Evolutionary conservation across 2,797 vertebrate species (phyloP).

Genomic region (Oreochromis grahami): DNA sequence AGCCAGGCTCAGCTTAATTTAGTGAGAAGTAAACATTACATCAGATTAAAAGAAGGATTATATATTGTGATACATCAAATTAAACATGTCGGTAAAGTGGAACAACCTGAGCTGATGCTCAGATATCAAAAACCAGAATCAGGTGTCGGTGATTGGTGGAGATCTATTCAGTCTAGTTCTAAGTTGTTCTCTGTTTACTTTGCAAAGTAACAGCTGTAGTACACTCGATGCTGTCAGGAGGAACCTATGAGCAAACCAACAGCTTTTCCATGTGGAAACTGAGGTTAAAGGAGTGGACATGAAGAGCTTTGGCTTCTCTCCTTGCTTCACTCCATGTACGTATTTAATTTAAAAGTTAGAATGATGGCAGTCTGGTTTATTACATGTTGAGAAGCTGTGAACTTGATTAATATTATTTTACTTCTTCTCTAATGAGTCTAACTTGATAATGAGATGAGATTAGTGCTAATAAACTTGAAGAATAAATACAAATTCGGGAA

Average conservation of each 20-base stretch:
- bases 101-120: rapidly evolving
- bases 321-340: neutral
- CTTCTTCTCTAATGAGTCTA: neutral
- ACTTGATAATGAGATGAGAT: neutral
- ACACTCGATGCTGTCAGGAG: rapidly evolving
- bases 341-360: neutral
- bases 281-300: neutral
- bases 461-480: neutral
- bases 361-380: neutral
- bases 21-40: neutral
- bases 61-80: neutral
- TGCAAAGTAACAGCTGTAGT: neutral
- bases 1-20: neutral
- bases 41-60: neutral
- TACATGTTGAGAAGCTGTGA: neutral
- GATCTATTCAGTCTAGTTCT: neutral
- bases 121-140: neutral
- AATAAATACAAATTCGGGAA: rapidly evolving
- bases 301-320: neutral
- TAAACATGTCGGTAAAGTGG: neutral
- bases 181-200: rapidly evolving
- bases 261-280: neutral
- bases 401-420: neutral
- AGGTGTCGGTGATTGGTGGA: neutral
- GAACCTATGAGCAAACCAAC: neutral